Percentiles rank a stretch among this genome's conserved stretches.
Evolutionary conservation across 2,888 invertebrate genomes (phyloP).

Genomic region (Acanthosoma haemorrhoidale): DNA sequence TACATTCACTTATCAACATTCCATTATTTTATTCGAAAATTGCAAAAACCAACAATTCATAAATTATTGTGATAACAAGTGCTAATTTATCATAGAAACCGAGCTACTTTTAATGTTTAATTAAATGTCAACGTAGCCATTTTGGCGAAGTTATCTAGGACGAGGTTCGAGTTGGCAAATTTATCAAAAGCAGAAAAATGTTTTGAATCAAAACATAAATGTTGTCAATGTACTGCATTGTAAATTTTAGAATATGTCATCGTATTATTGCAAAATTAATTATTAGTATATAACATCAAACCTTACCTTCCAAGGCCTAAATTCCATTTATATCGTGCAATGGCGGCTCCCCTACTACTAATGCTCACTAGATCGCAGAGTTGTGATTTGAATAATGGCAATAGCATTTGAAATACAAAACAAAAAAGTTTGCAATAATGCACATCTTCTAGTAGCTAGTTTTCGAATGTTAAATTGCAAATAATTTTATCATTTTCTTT

Average conservation of each 20-base stretch:
- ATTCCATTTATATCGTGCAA: slow-evolving; percentile 39
- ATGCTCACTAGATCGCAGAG: slow-evolving; percentile 25
- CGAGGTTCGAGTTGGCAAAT: slow-evolving; percentile 32
- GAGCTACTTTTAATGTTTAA: neutral
- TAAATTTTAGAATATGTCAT: neutral
- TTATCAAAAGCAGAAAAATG: slow-evolving; percentile 1
- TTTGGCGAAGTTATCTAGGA: slow-evolving; percentile 39
- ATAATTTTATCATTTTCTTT: neutral
- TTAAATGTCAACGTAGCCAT: slow-evolving; percentile 39
- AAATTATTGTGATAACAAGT: neutral
- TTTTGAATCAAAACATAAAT: neutral
- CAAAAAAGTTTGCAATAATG: neutral
- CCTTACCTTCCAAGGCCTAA: slow-evolving; percentile 39
- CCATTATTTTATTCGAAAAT: neutral
- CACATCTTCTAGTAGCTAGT: too few species aligned
- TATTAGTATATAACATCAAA: slow-evolving; percentile 17
- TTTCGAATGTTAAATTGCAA: neutral
- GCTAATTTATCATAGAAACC: neutral
- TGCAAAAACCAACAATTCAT: neutral
- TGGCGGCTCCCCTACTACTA: slow-evolving; percentile 35
- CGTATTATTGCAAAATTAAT: neutral
- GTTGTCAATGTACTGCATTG: neutral
- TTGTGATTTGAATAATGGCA: neutral
- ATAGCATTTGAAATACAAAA: neutral
- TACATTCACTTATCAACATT: neutral